Percentiles rank a stretch among this genome's conserved stretches.
phyloP scores from a whole-genome alignment of 1,140 invertebrate species.

The Oedothorax gibbosus region DNA sequence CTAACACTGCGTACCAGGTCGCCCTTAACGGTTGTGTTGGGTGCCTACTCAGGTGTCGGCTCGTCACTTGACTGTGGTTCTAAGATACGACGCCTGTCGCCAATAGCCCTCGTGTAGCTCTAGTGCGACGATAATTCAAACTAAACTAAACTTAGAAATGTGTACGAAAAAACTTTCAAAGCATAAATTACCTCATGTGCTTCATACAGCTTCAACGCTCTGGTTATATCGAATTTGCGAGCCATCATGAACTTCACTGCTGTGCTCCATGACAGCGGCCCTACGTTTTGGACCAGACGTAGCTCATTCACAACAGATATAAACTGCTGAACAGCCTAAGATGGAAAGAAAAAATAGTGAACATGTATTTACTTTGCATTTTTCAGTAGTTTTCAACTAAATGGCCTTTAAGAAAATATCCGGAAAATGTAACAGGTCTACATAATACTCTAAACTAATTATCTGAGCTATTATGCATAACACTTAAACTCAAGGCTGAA shows the following conservation, averaged over 20 bases:
- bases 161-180: background rate
- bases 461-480: too few relatives aligned
- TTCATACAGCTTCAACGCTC: constrained; percentile 88
- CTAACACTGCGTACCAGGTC: too few relatives aligned
- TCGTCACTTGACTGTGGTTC: too few relatives aligned
- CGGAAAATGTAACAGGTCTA: background rate
- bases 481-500: too few relatives aligned
- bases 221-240: constrained; percentile 91
- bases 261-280: constrained; percentile 77
- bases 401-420: background rate
- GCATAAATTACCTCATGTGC: constrained; percentile 79
- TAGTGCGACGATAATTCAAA: too few relatives aligned
- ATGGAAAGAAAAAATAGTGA: constrained; percentile 1
- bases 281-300: constrained; percentile 62
- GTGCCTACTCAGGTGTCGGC: too few relatives aligned
- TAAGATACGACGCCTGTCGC: too few relatives aligned
- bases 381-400: background rate
- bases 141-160: too few relatives aligned
- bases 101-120: too few relatives aligned
- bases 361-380: background rate
- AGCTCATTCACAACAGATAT: constrained; percentile 64
- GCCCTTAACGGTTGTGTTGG: too few relatives aligned
- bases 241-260: constrained; percentile 96
- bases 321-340: constrained; percentile 63
- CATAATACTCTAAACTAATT: background rate